Evolutionary conservation across 1,140 invertebrate genomes (phyloP), one percentile per base, ranked within the genome.

Genomic region (Apis cerana): DNA sequence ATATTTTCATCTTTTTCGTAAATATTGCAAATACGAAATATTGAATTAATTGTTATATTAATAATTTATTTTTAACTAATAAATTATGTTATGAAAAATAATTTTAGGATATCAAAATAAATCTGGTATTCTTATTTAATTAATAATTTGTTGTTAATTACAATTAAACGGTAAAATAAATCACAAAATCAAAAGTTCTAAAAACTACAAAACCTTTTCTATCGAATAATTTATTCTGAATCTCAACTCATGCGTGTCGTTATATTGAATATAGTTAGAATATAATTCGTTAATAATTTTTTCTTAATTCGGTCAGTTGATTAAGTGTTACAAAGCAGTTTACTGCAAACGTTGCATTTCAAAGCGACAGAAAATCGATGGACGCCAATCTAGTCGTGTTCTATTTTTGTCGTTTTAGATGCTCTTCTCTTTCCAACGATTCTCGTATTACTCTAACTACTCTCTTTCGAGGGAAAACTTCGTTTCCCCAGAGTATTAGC

Each of bases 401-500:
- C 62, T 27, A 64, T 64, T 64, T 64, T 33, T 64, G 62, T 64
- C 62, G 15, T 64, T 33, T 64, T 33, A 1, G 62, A 15, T 15
- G 27, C 19, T 10, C 33, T 33, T n/a, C 65, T 48, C 33, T 43
- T 68, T 43, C 65, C 33, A 13, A 21, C 65, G 33, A 68, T 68
- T 68, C 65, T 68, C 65, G 21, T 68, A 43, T 68, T 68, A 70
- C 48, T 27, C 48, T 70, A 70, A 70, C 68, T 68, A 68, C 33
- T 33, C 65, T 68, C 33, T 68, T 68, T 68, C 62, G 19, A 68
- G 33, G 65, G 65, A 68, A 68, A 68, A 68, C 65, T 68, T 68
- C 33, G 65, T 68, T 68, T 43, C 65, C 33, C 65, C 65, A 12
- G 33, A 21, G 65, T 68, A 68, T 68, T 68, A 68, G 65, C 65